Evolutionary conservation across 2,888 invertebrate genomes (phyloP).

Genomic region (Axea sp.): DNA sequence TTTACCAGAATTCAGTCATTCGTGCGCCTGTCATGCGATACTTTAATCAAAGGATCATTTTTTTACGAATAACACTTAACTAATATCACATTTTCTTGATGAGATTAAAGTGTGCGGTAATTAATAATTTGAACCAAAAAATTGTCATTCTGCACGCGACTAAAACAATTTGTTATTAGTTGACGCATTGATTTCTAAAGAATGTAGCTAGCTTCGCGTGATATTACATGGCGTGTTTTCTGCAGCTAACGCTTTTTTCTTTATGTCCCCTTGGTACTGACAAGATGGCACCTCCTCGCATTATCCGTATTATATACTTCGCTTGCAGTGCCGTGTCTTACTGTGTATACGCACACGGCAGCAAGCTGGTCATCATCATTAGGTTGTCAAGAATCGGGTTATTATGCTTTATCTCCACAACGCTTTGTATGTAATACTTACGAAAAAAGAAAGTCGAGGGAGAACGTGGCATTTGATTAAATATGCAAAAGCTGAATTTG

Average conservation of each 20-base stretch:
- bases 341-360: slow-evolving; percentile 70
- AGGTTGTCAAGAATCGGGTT: slow-evolving; percentile 77
- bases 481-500: slow-evolving; percentile 78
- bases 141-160: slow-evolving; percentile 40
- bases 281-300: slow-evolving; percentile 76
- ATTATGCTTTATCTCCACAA: slow-evolving; percentile 78
- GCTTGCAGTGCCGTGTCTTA: slow-evolving; percentile 65
- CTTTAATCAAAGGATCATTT: slow-evolving; percentile 15
- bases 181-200: slow-evolving; percentile 46
- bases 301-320: slow-evolving; percentile 74
- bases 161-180: slow-evolving; percentile 35
- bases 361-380: slow-evolving; percentile 79
- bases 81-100: slow-evolving; percentile 11
- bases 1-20: no score
- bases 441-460: slow-evolving; percentile 54
- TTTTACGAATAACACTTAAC: slow-evolving; percentile 1
- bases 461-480: slow-evolving; percentile 72
- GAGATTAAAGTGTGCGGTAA: slow-evolving; percentile 5
- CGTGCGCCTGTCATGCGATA: slow-evolving; percentile 39
- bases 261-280: slow-evolving; percentile 66
- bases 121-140: slow-evolving; percentile 22
- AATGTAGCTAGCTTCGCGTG: slow-evolving; percentile 42
- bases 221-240: slow-evolving; percentile 49
- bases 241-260: slow-evolving; percentile 54
- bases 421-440: slow-evolving; percentile 71